phyloP scores from a whole-genome alignment of 2,113 vertebrate species.

The Symphodus melops region DNA sequence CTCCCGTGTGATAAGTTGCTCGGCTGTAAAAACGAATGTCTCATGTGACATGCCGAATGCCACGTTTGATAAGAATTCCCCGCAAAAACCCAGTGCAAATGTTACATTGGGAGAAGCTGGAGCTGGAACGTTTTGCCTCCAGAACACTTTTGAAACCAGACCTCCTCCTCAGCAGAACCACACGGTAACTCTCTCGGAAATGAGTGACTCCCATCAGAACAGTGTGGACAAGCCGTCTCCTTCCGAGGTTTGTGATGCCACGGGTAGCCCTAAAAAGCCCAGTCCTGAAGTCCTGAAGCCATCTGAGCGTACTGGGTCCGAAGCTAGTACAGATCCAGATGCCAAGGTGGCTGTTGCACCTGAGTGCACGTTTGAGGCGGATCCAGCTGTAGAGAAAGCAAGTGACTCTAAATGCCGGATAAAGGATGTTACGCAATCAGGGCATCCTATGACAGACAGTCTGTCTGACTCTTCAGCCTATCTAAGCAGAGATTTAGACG shows the following conservation, averaged over 20 bases:
- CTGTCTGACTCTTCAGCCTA: not conserved
- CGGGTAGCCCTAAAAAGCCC: not conserved
- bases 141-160: constrained; percentile 53
- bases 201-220: not conserved
- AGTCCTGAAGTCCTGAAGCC: not conserved
- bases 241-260: not conserved
- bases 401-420: not conserved
- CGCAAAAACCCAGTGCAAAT: constrained; percentile 20
- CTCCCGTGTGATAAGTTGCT: not conserved
- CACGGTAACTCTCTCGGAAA: constrained; percentile 48
- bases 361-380: constrained; percentile 17
- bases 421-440: constrained; percentile 19
- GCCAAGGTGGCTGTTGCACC: not conserved
- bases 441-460: not conserved
- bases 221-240: not conserved
- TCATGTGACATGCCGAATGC: not conserved
- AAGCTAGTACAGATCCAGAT: not conserved
- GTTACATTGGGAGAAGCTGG: not conserved
- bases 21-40: not conserved
- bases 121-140: not conserved
- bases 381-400: not conserved
- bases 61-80: constrained; percentile 31
- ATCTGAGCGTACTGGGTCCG: not conserved
- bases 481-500: not conserved
- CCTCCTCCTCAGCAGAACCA: constrained; percentile 22